Evolutionary conservation across 2,797 vertebrate species (phyloP).

Genomic region (Telmatherina bonti): DNA sequence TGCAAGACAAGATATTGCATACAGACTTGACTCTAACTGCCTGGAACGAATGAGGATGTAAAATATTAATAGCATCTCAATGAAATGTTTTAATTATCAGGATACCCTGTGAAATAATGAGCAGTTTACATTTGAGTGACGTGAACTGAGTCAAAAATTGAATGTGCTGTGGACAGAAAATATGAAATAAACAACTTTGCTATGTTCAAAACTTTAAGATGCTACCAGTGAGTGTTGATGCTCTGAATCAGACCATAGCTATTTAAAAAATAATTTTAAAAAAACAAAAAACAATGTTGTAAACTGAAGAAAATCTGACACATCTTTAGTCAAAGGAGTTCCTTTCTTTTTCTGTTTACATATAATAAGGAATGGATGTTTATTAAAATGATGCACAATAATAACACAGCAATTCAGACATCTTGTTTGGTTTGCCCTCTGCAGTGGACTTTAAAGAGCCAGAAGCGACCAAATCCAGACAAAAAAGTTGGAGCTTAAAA

Average conservation of each 20-base stretch:
- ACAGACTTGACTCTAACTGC: background rate
- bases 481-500: background rate
- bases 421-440: background rate
- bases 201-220: background rate
- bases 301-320: too few relatives aligned
- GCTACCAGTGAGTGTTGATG: background rate
- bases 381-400: too few relatives aligned
- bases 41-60: background rate
- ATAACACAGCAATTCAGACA: background rate
- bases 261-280: too few relatives aligned
- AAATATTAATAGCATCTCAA: background rate
- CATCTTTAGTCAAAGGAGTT: too few relatives aligned
- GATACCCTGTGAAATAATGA: background rate
- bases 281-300: too few relatives aligned
- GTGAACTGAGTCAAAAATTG: background rate
- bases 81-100: slow-evolving; percentile 5
- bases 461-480: background rate
- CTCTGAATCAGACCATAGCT: too few relatives aligned
- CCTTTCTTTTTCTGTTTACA: too few relatives aligned
- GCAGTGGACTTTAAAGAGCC: background rate
- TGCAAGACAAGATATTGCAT: slow-evolving; percentile 56
- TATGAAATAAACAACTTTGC: background rate
- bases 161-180: background rate
- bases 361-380: too few relatives aligned
- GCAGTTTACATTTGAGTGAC: background rate